Percentiles rank a stretch among this genome's conserved stretches.
Evolutionary conservation across 1,140 invertebrate genomes (phyloP).

Genomic region (Tyrophagus putrescentiae): DNA sequence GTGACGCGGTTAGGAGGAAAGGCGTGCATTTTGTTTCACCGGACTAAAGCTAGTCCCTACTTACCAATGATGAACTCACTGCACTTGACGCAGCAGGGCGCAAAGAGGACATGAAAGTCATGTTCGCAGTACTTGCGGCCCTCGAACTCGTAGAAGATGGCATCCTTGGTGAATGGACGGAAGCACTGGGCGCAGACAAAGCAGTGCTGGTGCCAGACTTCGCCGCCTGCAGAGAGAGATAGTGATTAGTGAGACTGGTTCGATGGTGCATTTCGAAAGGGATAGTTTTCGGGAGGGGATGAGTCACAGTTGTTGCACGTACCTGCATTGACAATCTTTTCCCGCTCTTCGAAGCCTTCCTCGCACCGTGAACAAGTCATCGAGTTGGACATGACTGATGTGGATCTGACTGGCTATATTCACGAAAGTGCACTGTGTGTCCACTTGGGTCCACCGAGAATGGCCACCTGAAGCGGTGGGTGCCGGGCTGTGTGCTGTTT

Average conservation of each 20-base stretch:
- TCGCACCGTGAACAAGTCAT: constrained; percentile 86
- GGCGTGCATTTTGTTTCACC: no score
- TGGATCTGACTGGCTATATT: background rate
- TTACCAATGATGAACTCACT: constrained; percentile 51
- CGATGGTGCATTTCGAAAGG: background rate
- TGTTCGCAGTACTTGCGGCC: constrained; percentile 97
- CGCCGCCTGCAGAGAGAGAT: constrained; percentile 51
- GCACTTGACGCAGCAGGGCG: constrained; percentile 94
- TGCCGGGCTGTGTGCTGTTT: no score
- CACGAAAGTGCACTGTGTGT: background rate
- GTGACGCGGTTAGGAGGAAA: background rate
- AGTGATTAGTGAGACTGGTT: background rate
- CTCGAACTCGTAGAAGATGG: constrained; percentile 53
- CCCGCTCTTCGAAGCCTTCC: constrained; percentile 81
- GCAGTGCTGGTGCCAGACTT: constrained; percentile 95
- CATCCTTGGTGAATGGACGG: constrained; percentile 22
- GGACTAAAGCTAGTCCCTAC: no score
- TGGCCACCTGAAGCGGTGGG: no score
- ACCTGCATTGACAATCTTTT: constrained; percentile 94
- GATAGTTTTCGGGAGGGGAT: background rate
- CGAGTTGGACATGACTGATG: background rate
- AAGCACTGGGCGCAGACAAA: constrained; percentile 60
- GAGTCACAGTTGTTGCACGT: background rate
- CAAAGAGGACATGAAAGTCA: constrained; percentile 96
- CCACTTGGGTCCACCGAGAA: background rate